These are phyloP conservation scores for Danaus plexippus DNA, from an alignment of 1,140 invertebrate genomes.

Conservation along the genomic window DNA sequence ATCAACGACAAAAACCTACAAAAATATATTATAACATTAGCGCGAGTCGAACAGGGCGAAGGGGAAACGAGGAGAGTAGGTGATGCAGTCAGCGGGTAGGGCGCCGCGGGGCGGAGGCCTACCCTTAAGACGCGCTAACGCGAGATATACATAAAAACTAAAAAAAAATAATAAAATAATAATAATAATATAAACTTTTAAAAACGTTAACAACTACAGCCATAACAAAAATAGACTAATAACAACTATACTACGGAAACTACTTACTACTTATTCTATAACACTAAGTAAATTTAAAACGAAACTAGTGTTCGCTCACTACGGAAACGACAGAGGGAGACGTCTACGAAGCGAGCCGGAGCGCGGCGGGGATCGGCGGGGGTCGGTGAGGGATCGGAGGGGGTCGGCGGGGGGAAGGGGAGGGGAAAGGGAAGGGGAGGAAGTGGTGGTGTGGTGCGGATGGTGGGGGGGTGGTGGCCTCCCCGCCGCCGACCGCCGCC, in stretches of 20 bases:
- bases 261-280: conserved; percentile 64
- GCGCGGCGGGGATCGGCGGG: conserved; percentile 22
- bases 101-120: conserved; percentile 19
- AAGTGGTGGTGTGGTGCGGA: conserved; percentile 21
- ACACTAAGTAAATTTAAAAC: conserved; percentile 61
- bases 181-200: conserved; percentile 63
- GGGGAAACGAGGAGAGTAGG: conserved; percentile 30
- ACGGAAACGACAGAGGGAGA: conserved; percentile 48
- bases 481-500: conserved; percentile 31
- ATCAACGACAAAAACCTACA: conserved; percentile 71
- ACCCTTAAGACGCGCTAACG: conserved; percentile 42
- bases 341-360: conserved; percentile 47
- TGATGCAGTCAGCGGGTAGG: conserved; percentile 36
- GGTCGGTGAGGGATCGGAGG: conserved; percentile 22
- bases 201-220: conserved; percentile 70
- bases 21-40: conserved; percentile 71
- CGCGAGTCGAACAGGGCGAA: conserved; percentile 58
- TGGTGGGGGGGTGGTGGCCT: conserved; percentile 10
- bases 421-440: conserved; percentile 29
- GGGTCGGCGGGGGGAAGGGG: conserved; percentile 8
- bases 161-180: conserved; percentile 29
- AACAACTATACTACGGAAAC: conserved; percentile 66
- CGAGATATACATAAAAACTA: conserved; percentile 47
- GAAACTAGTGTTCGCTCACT: conserved; percentile 64
- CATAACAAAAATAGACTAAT: conserved; percentile 70